These are phyloP conservation scores for Drosophila koepferae DNA, from an alignment of 2,888 invertebrate genomes.

Conservation along the genomic window DNA sequence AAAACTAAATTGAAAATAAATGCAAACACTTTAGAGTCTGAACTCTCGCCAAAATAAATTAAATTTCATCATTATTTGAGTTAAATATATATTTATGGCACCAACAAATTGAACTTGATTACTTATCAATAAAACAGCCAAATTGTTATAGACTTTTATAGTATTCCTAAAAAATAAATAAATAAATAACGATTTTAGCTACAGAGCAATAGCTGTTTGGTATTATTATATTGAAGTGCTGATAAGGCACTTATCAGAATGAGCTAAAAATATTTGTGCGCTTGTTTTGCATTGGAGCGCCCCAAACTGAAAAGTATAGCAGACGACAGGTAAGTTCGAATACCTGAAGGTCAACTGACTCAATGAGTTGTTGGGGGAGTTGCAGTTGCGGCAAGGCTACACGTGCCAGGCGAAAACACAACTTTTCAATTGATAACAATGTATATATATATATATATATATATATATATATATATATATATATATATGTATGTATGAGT, in stretches of 20 bases:
- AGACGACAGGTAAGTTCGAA: slow-evolving; percentile 19
- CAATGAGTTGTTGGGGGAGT: not conserved
- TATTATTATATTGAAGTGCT: slow-evolving; percentile 35
- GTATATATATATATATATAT: not conserved
- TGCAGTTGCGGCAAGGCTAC: slow-evolving; percentile 5
- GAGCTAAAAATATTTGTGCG: slow-evolving; percentile 21
- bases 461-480: not conserved
- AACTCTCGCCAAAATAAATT: too few relatives aligned
- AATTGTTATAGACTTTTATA: not conserved
- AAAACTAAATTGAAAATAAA: too few relatives aligned
- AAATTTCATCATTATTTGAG: not conserved
- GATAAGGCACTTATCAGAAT: slow-evolving; percentile 46
- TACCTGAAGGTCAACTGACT: slow-evolving; percentile 37
- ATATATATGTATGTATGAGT: not conserved
- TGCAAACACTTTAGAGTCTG: too few relatives aligned
- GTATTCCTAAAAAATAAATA: not conserved
- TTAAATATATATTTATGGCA: too few relatives aligned
- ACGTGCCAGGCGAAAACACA: slow-evolving; percentile 43
- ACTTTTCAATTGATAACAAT: slow-evolving; percentile 27
- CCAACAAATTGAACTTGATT: not conserved
- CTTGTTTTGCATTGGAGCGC: slow-evolving; percentile 6
- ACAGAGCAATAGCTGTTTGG: not conserved
- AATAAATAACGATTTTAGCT: not conserved
- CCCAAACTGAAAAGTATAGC: slow-evolving; percentile 4
- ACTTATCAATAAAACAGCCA: not conserved